A percentile compares a stretch with the other conserved stretches of the same genome.
Evolutionary conservation across 37 sponge, comb jelly and placozoan species (phyloP).

Genomic region (Spongia lamella): DNA sequence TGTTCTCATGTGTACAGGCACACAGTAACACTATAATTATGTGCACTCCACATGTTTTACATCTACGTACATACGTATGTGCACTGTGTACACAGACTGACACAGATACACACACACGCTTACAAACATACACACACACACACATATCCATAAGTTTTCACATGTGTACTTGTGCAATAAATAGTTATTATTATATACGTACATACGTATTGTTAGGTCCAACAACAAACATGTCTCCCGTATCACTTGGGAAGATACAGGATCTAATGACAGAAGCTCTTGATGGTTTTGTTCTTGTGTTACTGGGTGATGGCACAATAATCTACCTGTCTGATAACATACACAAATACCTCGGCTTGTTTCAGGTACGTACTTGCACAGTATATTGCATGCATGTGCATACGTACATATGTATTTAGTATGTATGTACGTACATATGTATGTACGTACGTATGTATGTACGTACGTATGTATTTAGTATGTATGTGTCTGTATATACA

Average conservation of each 20-base stretch:
- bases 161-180: background rate
- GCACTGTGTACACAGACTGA: slow-evolving; percentile 44
- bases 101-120: slow-evolving; percentile 37
- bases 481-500: background rate
- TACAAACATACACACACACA: slow-evolving; percentile 27
- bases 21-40: slow-evolving; percentile 13
- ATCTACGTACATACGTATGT: slow-evolving; percentile 9
- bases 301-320: slow-evolving; percentile 31
- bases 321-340: slow-evolving; percentile 55
- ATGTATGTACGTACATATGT: background rate
- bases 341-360: slow-evolving; percentile 50
- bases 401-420: background rate
- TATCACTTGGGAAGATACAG: too few relatives aligned
- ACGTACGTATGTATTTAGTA: background rate
- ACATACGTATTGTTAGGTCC: background rate
- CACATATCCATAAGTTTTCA: background rate
- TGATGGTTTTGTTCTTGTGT: slow-evolving; percentile 40
- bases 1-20: slow-evolving; percentile 13
- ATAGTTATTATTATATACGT: background rate
- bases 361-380: slow-evolving; percentile 32
- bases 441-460: background rate
- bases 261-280: slow-evolving; percentile 22
- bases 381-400: background rate
- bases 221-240: too few relatives aligned
- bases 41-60: too few relatives aligned